phyloP scores from a whole-genome alignment of 2,113 vertebrate genomes.

The Urocitellus parryii region DNA sequence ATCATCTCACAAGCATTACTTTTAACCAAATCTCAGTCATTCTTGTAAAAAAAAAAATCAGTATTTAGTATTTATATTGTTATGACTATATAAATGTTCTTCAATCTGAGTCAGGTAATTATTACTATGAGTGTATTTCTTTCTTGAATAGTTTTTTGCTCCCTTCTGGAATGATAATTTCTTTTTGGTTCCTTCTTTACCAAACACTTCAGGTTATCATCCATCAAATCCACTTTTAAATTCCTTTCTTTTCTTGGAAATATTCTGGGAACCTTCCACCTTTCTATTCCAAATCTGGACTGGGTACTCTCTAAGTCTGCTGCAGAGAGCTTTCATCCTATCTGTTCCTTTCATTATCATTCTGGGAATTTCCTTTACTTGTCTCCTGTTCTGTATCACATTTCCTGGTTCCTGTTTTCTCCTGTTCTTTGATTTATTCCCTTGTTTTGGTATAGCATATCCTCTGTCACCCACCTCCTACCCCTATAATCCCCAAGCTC shows the following conservation, averaged over 20 bases:
- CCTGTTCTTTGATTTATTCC: constrained; percentile 55
- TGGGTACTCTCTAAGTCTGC: neutral
- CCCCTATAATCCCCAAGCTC: neutral
- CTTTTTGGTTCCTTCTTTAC: constrained; percentile 26
- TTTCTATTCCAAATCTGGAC: neutral
- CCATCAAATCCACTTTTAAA: neutral
- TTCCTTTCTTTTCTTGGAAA: neutral
- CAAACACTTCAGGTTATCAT: neutral
- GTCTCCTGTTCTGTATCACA: neutral
- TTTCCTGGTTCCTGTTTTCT: constrained; percentile 66
- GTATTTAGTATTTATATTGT: neutral
- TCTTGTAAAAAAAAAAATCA: neutral
- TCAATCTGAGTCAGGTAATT: neutral
- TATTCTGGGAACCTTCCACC: neutral
- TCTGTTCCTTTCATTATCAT: constrained; percentile 24
- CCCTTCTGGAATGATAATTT: neutral
- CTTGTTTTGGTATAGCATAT: constrained; percentile 50
- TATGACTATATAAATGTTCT: neutral
- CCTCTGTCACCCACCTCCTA: neutral
- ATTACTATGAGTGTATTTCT: neutral
- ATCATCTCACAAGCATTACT: neutral
- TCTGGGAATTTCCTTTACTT: constrained; percentile 56
- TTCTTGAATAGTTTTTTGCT: neutral
- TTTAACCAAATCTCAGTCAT: neutral
- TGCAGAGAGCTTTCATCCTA: neutral